Conservation (phyloP, 2,113 vertebrate species). For the Rattus norvegicus region GRCr8 NC_086033.1:39952501-39953000, state of each 20-base stretch:
- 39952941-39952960: slow-evolving; percentile 37
- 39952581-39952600: not conserved
- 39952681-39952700: not conserved
- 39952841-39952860: not conserved
- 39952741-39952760: not conserved
- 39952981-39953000: not conserved
- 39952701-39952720: slow-evolving; percentile 44
- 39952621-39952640: not conserved
- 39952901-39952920: slow-evolving; percentile 23
- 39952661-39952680: not conserved
- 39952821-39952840: slow-evolving; percentile 23
- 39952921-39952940: slow-evolving; percentile 26
- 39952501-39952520: not conserved
- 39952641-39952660: slow-evolving; percentile 25
- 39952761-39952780: not conserved
- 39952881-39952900: slow-evolving; percentile 34
- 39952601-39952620: slow-evolving; percentile 24
- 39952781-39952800: not conserved
- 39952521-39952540: not conserved
- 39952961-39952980: not conserved
- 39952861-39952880: not conserved
- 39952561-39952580: slow-evolving; percentile 49
- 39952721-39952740: slow-evolving; percentile 19
- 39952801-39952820: slow-evolving; percentile 25
- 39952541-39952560: slow-evolving; percentile 9